Evolutionary conservation across 2,888 invertebrate genomes (phyloP).

Genomic region (Atrina japonica): DNA sequence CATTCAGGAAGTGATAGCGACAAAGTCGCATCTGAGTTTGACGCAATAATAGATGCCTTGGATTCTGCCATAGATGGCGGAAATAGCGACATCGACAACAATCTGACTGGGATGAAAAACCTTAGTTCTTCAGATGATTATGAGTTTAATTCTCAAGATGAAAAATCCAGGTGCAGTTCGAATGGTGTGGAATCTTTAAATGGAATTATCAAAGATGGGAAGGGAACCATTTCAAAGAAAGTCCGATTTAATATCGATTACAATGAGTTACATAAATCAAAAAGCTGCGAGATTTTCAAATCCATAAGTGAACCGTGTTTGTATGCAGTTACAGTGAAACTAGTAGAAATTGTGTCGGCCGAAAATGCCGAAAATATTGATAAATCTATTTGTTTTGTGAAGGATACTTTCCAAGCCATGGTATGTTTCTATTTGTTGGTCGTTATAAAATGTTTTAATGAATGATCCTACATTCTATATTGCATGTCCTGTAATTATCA

Average conservation of each 20-base stretch:
- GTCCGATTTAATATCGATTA: slow-evolving; percentile 38
- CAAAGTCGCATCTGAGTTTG: slow-evolving; percentile 38
- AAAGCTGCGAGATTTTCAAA: slow-evolving; percentile 30
- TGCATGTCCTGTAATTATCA: too few relatives aligned
- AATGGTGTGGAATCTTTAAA: slow-evolving; percentile 21
- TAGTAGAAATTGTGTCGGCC: slow-evolving; percentile 33
- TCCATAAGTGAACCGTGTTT: slow-evolving; percentile 25
- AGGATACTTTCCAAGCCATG: slow-evolving; percentile 32
- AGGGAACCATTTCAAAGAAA: slow-evolving; percentile 36
- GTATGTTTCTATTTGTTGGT: slow-evolving; percentile 26
- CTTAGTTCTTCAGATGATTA: slow-evolving; percentile 14
- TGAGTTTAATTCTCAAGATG: slow-evolving; percentile 4
- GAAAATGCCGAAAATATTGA: neutral
- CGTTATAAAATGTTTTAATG: too few relatives aligned
- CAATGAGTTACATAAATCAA: slow-evolving; percentile 30
- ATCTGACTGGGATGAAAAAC: neutral
- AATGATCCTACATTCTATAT: too few relatives aligned
- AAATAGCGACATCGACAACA: slow-evolving; percentile 15
- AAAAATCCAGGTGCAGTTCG: neutral
- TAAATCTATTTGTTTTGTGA: slow-evolving; percentile 9
- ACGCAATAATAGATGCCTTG: slow-evolving; percentile 53
- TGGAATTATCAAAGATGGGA: slow-evolving; percentile 42
- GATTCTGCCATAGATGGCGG: slow-evolving; percentile 37
- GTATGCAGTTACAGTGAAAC: slow-evolving; percentile 39
- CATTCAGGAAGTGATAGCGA: slow-evolving; percentile 5